These are phyloP conservation scores for Notoglanidium macrostoma DNA, from an alignment of 2,797 vertebrate genomes.

Conservation along the genomic window DNA sequence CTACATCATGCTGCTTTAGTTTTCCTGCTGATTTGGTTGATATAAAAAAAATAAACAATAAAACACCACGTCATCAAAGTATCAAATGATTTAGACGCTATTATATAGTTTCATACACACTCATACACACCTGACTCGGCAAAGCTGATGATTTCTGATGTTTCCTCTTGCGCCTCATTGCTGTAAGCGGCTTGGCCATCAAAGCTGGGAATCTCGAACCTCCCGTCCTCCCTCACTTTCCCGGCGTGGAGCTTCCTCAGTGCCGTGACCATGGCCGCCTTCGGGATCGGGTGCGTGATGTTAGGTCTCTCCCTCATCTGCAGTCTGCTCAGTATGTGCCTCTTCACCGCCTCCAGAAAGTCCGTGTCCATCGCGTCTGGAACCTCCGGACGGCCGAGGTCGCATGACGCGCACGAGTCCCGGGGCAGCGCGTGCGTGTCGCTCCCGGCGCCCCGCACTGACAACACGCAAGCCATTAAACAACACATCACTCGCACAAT, in stretches of 20 bases:
- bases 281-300: constrained; percentile 95
- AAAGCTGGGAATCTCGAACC: constrained; percentile 92
- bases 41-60: too few relatives aligned
- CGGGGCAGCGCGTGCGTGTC: constrained; percentile 70
- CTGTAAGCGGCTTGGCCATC: constrained; percentile 87
- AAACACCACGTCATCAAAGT: too few relatives aligned
- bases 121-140: constrained; percentile 91
- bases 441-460: constrained; percentile 70
- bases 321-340: constrained; percentile 91
- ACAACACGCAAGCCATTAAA: constrained; percentile 67
- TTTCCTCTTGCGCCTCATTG: constrained; percentile 85
- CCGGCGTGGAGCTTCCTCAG: constrained; percentile 94
- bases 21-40: background rate
- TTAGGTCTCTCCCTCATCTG: constrained; percentile 95
- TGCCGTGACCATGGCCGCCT: constrained; percentile 95
- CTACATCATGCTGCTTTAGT: background rate
- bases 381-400: constrained; percentile 83
- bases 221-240: constrained; percentile 90
- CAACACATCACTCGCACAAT: constrained; percentile 51
- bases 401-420: constrained; percentile 90
- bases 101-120: background rate
- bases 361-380: constrained; percentile 84
- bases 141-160: constrained; percentile 97
- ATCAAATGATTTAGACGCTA: background rate
- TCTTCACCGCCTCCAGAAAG: constrained; percentile 94